Conservation (phyloP, 2,888 invertebrate species). For the Apodemia hepburni region DNA sequence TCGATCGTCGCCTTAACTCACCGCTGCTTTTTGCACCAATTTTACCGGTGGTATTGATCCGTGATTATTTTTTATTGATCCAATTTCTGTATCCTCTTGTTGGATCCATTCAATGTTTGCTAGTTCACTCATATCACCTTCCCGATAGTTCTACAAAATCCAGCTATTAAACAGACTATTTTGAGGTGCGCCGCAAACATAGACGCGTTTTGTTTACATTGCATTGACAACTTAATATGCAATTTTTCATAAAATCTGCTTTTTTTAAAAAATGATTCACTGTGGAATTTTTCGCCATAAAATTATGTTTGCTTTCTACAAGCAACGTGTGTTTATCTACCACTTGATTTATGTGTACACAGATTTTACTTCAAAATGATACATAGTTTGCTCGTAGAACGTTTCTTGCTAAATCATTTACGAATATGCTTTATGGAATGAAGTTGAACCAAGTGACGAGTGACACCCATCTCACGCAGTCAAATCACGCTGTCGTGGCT, state of each 20-base stretch:
- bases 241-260: slow-evolving; percentile 26
- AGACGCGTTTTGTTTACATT: slow-evolving; percentile 8
- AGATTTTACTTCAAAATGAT: slow-evolving; percentile 22
- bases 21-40: slow-evolving; percentile 12
- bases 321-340: slow-evolving; percentile 32
- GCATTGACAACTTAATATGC: slow-evolving; percentile 16
- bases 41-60: slow-evolving; percentile 12
- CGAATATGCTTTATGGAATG: slow-evolving; percentile 5
- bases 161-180: slow-evolving; percentile 2
- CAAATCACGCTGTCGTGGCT: neutral
- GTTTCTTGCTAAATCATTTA: slow-evolving; percentile 1
- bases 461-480: slow-evolving; percentile 5
- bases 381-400: slow-evolving; percentile 16
- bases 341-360: slow-evolving; percentile 42
- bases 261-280: slow-evolving; percentile 37
- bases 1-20: slow-evolving; percentile 6
- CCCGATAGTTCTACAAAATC: neutral
- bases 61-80: slow-evolving; percentile 4
- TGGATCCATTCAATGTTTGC: slow-evolving; percentile 13
- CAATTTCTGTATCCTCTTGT: slow-evolving; percentile 1
- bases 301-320: slow-evolving; percentile 31
- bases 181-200: slow-evolving; percentile 3
- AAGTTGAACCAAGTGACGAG: slow-evolving; percentile 3
- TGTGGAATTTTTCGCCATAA: slow-evolving; percentile 38
- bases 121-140: slow-evolving; percentile 13